These are phyloP conservation scores for Heliornis fulica DNA, from an alignment of 2,113 vertebrate genomes.

Conservation along the genomic window DNA sequence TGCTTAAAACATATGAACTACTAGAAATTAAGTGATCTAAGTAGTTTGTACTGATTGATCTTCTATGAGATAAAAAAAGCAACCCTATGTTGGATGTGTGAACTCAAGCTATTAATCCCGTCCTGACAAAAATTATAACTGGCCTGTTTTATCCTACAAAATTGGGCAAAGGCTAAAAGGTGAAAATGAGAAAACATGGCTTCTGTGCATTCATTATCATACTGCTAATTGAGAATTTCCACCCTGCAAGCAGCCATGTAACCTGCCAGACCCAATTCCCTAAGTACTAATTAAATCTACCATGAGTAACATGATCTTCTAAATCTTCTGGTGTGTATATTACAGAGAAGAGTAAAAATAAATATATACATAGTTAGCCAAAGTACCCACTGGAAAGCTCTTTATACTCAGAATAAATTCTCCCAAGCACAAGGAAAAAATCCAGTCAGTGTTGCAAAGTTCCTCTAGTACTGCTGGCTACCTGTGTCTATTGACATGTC, in stretches of 20 bases:
- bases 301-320: neutral
- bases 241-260: neutral
- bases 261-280: slow-evolving; percentile 19
- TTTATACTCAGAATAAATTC: neutral
- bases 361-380: neutral
- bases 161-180: slow-evolving; percentile 28
- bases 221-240: slow-evolving; percentile 49
- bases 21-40: neutral
- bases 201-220: slow-evolving; percentile 27
- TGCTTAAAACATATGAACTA: neutral
- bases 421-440: neutral
- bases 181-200: slow-evolving; percentile 39
- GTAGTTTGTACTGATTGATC: neutral
- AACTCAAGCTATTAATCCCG: slow-evolving; percentile 12
- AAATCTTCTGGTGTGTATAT: neutral
- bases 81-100: neutral
- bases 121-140: neutral
- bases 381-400: neutral
- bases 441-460: neutral
- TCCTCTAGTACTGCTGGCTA: neutral
- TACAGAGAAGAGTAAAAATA: neutral
- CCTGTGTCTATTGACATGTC: accelerated
- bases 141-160: neutral
- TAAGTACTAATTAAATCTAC: slow-evolving; percentile 47
- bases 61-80: neutral